These are phyloP conservation scores for Neomonachus schauinslandi DNA, from an alignment of 2,113 vertebrate species.

Conservation along the genomic window DNA sequence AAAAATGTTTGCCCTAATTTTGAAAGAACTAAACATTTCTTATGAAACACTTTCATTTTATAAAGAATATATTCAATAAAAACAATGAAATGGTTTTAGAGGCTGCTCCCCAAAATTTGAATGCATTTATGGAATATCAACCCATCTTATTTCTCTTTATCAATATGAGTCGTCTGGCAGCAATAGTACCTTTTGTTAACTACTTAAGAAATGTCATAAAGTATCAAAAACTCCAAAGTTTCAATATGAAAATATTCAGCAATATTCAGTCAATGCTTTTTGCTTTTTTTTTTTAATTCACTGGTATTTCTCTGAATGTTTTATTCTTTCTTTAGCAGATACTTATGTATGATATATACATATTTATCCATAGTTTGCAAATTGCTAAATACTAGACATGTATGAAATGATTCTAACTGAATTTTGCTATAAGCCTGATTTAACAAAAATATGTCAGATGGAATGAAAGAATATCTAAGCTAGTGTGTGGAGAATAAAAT, in stretches of 20 bases:
- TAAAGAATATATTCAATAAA: slow-evolving; percentile 4
- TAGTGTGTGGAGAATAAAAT: not conserved
- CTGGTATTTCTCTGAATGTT: not conserved
- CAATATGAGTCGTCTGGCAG: not conserved
- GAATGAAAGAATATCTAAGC: not conserved
- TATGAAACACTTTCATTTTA: not conserved
- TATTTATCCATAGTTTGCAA: slow-evolving; percentile 11
- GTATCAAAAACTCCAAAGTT: not conserved
- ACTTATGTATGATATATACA: not conserved
- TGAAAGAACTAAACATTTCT: not conserved
- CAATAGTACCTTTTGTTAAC: not conserved
- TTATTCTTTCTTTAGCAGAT: not conserved
- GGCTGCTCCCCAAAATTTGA: not conserved
- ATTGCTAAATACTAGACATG: not conserved
- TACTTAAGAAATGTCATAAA: not conserved
- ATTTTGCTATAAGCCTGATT: not conserved
- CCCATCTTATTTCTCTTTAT: not conserved
- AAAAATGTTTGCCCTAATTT: not conserved
- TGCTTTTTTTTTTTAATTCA: not conserved
- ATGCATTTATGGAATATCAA: not conserved
- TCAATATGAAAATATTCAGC: no score
- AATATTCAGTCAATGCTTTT: not conserved
- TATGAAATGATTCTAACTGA: not conserved
- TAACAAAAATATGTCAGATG: not conserved
- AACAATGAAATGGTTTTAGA: slow-evolving; percentile 12